Evolutionary conservation across 2,888 invertebrate species (phyloP), one percentile per base, ranked within the genome.

Genomic region (Dromius quadrimaculatus): DNA sequence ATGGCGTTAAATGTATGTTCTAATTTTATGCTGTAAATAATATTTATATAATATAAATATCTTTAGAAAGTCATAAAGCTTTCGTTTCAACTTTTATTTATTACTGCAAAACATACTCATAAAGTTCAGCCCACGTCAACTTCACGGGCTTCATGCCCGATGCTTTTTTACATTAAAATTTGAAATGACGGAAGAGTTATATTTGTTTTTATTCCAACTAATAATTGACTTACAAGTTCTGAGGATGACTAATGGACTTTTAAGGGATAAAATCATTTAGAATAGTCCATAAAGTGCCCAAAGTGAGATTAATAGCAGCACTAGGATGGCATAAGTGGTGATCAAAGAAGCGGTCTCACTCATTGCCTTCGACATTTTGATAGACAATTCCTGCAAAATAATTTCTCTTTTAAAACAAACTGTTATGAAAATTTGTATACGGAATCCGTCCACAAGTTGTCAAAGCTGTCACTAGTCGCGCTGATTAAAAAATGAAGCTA

Each of bases 241-340:
- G 28, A n/a, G 17, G 34, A 22, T 32, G n/a, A 15, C n/a, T 32
- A n/a, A 36, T 11, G 32, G 50, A 13, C n/a, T 11, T 59, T 9
- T 8, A 20, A 19, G 19, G 6, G 11, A 62, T 5, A 1, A 43
- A 36, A 11, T 36, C 9, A 19, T 73, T 79, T 81, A 83, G 73
- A 82, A 81, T 65, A 89, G 76, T 72, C 90, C 89, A 81, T 91
- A 91, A 72, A 91, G 85, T 38, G 89, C 82, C 88, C 90, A 91
- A 62, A 91, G 84, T 69, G 88, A 85, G 76, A 88, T 85, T 66
- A 91, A 83, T 38, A 91, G 84, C 43, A 88, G 83, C 76, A 90
- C 86, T 80, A 91, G 82, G 80, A 91, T 90, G 76, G 89, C 81
- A 79, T 90, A 91, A 75, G 91, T 91, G 78, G 89, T 88, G 77